Conservation (phyloP, 1,140 invertebrate species). For the Bicyclus anynana region DNA sequence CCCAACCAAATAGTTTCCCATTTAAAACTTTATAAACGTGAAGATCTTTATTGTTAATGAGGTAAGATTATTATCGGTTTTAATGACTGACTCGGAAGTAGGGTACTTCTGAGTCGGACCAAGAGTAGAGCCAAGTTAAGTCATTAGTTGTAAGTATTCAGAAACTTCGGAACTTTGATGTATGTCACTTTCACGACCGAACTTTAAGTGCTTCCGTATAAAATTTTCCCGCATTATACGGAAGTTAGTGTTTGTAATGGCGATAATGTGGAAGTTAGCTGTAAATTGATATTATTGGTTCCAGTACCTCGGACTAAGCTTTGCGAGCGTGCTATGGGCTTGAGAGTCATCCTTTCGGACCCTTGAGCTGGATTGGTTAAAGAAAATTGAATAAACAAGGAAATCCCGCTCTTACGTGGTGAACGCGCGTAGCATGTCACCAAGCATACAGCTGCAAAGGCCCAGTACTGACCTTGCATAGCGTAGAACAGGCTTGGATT, state of each 20-base stretch:
- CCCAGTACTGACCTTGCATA: too few species aligned
- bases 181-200: conserved; percentile 4
- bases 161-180: conserved; percentile 6
- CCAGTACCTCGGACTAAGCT: background rate
- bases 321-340: background rate
- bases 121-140: background rate
- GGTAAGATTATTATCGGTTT: conserved; percentile 1
- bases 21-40: background rate
- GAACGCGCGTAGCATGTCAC: conserved; percentile 73
- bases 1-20: too few species aligned
- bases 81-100: conserved; percentile 4
- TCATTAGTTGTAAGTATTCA: conserved; percentile 5
- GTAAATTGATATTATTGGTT: background rate
- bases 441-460: conserved; percentile 53
- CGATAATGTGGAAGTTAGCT: background rate
- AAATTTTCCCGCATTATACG: background rate
- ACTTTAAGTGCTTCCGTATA: conserved; percentile 1
- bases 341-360: background rate
- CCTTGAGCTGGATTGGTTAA: too few species aligned
- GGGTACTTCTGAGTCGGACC: background rate
- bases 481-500: too few species aligned
- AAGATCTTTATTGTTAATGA: background rate
- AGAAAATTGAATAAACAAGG: too few species aligned
- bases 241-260: background rate
- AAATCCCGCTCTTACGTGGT: too few species aligned